phyloP scores from a whole-genome alignment of 2,888 invertebrate genomes.

The Lacanobia wlatinum region DNA sequence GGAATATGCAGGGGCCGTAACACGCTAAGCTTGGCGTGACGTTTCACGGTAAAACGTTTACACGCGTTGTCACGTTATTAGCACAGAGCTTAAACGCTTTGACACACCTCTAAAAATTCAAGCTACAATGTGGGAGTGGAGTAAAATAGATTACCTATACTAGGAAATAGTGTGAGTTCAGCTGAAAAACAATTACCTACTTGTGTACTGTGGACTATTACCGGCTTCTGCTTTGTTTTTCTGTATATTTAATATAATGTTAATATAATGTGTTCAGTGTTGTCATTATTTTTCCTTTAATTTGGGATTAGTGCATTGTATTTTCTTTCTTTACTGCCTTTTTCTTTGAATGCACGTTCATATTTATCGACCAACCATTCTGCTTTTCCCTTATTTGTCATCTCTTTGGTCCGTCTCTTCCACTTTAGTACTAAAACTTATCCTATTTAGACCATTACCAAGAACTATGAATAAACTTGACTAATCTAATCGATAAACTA shows the following conservation, averaged over 20 bases:
- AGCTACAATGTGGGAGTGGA: neutral
- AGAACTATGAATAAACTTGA: neutral
- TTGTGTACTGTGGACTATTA: neutral
- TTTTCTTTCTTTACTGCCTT: too few species aligned
- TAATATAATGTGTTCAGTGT: neutral
- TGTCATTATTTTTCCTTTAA: too few species aligned
- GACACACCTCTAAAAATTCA: slow-evolving; percentile 36
- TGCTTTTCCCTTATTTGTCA: neutral
- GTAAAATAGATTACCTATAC: neutral
- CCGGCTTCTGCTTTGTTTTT: neutral
- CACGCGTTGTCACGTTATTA: slow-evolving; percentile 49
- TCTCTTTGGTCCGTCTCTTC: too few species aligned
- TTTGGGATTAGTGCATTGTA: too few species aligned
- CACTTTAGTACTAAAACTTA: too few species aligned
- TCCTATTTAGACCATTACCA: too few species aligned
- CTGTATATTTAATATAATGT: too few species aligned
- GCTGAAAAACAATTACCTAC: neutral
- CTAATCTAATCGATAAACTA: slow-evolving; percentile 39
- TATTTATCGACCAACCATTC: neutral
- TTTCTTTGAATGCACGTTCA: neutral
- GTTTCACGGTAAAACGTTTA: slow-evolving; percentile 43
- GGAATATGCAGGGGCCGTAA: slow-evolving; percentile 25
- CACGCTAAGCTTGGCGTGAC: slow-evolving; percentile 36
- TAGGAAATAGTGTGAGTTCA: too few species aligned
- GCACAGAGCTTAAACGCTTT: slow-evolving; percentile 33